phyloP scores from a whole-genome alignment of 1,140 invertebrate species.

The Dendroctonus valens region DNA sequence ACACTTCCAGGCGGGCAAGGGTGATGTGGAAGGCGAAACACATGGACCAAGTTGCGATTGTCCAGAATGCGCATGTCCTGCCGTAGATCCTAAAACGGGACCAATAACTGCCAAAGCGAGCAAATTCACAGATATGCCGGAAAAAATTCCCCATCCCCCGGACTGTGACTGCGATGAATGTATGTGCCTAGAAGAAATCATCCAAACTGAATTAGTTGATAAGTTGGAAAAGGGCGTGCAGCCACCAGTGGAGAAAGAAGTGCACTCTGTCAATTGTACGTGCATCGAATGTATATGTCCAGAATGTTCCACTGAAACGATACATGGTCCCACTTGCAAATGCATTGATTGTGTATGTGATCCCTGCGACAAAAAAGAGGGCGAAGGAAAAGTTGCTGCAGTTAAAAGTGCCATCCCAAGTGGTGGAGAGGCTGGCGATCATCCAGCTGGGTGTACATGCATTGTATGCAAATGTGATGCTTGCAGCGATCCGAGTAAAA shows the following conservation, averaged over 20 bases:
- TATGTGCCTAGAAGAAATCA: slow-evolving; percentile 23
- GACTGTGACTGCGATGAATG: slow-evolving; percentile 32
- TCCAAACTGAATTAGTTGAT: slow-evolving; percentile 10
- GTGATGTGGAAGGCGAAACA: background rate
- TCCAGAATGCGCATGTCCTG: slow-evolving; percentile 22
- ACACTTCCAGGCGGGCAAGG: background rate
- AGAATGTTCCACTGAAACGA: background rate
- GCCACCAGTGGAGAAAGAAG: background rate
- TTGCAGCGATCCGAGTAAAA: slow-evolving; percentile 8
- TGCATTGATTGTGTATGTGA: slow-evolving; percentile 28
- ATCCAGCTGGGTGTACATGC: slow-evolving; percentile 15
- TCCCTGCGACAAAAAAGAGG: slow-evolving; percentile 16
- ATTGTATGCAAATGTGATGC: slow-evolving; percentile 14
- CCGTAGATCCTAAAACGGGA: background rate
- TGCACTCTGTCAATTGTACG: slow-evolving; percentile 10
- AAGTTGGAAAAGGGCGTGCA: background rate
- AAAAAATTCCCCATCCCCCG: slow-evolving; percentile 26
- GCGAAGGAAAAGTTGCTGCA: background rate
- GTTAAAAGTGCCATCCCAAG: background rate
- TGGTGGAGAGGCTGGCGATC: background rate
- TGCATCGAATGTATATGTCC: slow-evolving; percentile 23
- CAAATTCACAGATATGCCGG: slow-evolving; percentile 14
- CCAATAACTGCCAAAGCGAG: background rate
- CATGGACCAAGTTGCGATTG: slow-evolving; percentile 6
- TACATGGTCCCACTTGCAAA: slow-evolving; percentile 10